Evolutionary conservation across 2,113 vertebrate species (phyloP).

Genomic region (Aphyosemion australe): DNA sequence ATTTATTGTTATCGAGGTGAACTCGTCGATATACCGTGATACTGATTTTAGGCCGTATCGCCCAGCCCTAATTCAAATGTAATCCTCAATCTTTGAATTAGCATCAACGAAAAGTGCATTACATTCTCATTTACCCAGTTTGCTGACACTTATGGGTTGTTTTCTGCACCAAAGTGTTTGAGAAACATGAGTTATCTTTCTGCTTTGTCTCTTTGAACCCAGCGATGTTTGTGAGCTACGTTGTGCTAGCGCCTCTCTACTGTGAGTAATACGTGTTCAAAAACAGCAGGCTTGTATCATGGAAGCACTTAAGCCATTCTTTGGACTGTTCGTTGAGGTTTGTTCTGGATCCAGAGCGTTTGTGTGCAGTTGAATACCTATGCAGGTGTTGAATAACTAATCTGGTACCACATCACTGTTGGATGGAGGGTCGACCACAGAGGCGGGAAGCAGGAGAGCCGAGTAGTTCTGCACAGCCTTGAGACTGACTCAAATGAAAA

Average conservation of each 20-base stretch:
- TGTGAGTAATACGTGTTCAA: slow-evolving; percentile 48
- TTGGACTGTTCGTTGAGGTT: slow-evolving; percentile 61
- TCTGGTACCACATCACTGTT: slow-evolving; percentile 62
- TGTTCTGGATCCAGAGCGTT: slow-evolving; percentile 54
- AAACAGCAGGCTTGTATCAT: slow-evolving; percentile 39
- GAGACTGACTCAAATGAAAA: slow-evolving; percentile 46
- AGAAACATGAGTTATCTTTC: neutral
- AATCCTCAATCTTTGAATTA: slow-evolving; percentile 39
- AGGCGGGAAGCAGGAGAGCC: slow-evolving; percentile 29
- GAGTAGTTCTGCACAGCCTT: slow-evolving; percentile 55
- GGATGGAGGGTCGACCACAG: slow-evolving; percentile 37
- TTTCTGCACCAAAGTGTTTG: slow-evolving; percentile 57
- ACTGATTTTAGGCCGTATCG: too few relatives aligned
- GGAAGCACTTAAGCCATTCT: slow-evolving; percentile 70
- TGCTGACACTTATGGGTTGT: slow-evolving; percentile 45
- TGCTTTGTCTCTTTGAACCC: slow-evolving; percentile 10
- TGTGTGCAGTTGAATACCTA: slow-evolving; percentile 62
- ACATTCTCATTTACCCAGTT: slow-evolving; percentile 30
- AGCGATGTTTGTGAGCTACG: slow-evolving; percentile 42
- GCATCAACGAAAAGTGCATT: slow-evolving; percentile 49
- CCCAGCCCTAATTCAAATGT: too few relatives aligned
- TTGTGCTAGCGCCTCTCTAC: slow-evolving; percentile 55
- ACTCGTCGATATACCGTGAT: too few relatives aligned
- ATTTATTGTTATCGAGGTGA: too few relatives aligned
- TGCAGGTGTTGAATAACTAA: slow-evolving; percentile 59